Conservation (phyloP, 2,797 vertebrate species). For the Urophycis tenuis region DNA sequence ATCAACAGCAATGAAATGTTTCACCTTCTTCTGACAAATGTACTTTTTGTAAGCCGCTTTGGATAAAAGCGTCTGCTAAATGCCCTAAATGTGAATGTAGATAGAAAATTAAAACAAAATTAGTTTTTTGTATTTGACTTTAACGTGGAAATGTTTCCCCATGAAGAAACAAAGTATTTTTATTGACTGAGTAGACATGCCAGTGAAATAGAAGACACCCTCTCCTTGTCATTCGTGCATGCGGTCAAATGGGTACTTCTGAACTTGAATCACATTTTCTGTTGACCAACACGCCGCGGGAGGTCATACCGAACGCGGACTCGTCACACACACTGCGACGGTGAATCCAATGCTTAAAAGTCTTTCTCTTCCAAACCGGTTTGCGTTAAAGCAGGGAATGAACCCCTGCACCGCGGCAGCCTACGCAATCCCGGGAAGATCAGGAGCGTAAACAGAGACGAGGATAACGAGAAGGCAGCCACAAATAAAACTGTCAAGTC, state of each 20-base stretch:
- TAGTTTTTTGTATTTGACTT: background rate
- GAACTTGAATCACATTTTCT: background rate
- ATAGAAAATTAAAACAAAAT: too few relatives aligned
- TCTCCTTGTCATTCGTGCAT: too few relatives aligned
- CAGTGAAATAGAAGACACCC: background rate
- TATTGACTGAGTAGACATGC: background rate
- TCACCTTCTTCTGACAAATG: too few relatives aligned
- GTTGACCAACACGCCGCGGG: background rate
- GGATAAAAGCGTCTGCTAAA: too few relatives aligned
- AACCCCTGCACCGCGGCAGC: background rate
- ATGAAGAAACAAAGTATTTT: background rate
- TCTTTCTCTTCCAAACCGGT: background rate
- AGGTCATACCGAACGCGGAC: background rate
- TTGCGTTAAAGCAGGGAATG: background rate
- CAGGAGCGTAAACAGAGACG: constrained; percentile 50
- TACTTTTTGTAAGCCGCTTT: too few relatives aligned
- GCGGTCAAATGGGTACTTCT: background rate
- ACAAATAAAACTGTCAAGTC: constrained; percentile 53
- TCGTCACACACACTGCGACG: background rate
- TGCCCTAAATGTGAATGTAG: too few relatives aligned
- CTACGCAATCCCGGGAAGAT: constrained; percentile 26
- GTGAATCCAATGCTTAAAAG: background rate
- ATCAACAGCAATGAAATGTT: too few relatives aligned
- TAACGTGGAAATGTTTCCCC: background rate
- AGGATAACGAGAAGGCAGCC: constrained; percentile 52